Evolutionary conservation across 2,113 vertebrate genomes (phyloP).

Genomic region (Crypturellus undulatus): DNA sequence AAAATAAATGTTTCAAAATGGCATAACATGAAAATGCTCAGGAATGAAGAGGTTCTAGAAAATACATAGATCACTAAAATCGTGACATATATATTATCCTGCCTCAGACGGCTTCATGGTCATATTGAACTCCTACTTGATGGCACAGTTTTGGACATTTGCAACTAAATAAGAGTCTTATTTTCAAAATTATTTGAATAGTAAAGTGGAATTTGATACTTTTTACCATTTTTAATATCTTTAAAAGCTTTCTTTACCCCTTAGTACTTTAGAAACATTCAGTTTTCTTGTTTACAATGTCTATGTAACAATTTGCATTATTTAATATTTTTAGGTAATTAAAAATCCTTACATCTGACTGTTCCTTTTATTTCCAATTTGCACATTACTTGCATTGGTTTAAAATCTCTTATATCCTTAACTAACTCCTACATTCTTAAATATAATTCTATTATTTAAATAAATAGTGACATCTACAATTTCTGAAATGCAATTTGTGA

Average conservation of each 20-base stretch:
- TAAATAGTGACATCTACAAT: slow-evolving; percentile 33
- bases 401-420: not conserved
- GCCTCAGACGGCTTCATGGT: not conserved
- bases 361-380: slow-evolving; percentile 9
- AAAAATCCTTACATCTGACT: not conserved
- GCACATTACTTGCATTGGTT: not conserved
- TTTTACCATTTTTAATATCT: not conserved
- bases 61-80: not conserved
- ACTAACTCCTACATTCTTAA: not conserved
- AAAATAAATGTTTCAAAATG: not conserved
- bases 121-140: not conserved
- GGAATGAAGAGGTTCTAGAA: not conserved
- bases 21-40: not conserved
- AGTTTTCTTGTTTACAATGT: not conserved
- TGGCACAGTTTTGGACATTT: not conserved
- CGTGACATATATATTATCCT: not conserved
- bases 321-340: not conserved
- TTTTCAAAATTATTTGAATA: not conserved
- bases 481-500: slow-evolving; percentile 38
- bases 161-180: not conserved
- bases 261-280: not conserved
- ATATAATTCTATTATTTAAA: slow-evolving; percentile 11
- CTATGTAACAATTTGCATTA: not conserved
- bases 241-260: not conserved
- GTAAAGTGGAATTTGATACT: not conserved